Evolutionary conservation across 2,113 vertebrate species (phyloP).

Genomic region (Ciconia maguari): DNA sequence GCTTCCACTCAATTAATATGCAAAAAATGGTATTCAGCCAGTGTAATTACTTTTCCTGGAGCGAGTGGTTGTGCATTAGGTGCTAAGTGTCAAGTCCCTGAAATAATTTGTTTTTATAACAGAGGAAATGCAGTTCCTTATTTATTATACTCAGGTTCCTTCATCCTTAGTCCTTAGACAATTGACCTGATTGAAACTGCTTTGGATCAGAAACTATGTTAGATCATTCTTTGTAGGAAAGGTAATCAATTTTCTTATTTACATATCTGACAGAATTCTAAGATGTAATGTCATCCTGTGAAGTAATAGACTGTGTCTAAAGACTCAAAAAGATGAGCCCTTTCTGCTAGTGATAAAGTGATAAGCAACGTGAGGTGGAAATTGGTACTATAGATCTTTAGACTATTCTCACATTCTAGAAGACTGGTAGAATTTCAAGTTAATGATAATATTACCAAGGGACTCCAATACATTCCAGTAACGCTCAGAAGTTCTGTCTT

Average conservation of each 20-base stretch:
- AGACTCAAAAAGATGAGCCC: not conserved
- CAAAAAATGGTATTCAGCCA: not conserved
- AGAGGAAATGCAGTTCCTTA: not conserved
- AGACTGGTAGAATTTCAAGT: not conserved
- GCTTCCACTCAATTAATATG: not conserved
- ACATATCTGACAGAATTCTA: not conserved
- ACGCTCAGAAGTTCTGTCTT: not conserved
- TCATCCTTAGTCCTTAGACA: not conserved
- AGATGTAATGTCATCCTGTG: not conserved
- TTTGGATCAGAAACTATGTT: not conserved
- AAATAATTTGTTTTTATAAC: not conserved
- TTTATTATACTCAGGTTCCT: not conserved
- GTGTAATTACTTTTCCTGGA: not conserved
- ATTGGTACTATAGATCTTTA: not conserved
- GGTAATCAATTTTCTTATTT: not conserved
- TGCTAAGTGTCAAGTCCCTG: not conserved
- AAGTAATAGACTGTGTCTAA: not conserved
- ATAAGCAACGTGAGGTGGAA: not conserved
- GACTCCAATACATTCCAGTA: not conserved
- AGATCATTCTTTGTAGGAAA: not conserved
- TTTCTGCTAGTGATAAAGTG: not conserved
- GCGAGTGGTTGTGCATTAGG: not conserved
- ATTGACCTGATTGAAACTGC: not conserved
- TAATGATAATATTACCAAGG: not conserved
- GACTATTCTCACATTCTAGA: not conserved